A percentile compares a stretch with the other conserved stretches of the same genome.
Conservation (phyloP, 1,140 invertebrate genomes). For the Trachymyrmex cornetzi region DNA sequence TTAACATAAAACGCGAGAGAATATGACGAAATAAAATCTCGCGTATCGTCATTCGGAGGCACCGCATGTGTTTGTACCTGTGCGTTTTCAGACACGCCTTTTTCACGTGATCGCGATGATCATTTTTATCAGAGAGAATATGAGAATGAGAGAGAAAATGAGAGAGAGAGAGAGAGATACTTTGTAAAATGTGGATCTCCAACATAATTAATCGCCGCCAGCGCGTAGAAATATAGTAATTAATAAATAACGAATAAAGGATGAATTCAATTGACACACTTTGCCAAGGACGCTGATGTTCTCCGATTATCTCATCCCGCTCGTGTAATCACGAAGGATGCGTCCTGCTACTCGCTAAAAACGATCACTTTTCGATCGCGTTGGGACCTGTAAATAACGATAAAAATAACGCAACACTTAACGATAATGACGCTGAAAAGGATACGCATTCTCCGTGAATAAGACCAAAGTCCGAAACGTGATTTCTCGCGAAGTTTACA, state of each 20-base stretch:
- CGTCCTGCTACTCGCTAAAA: neutral
- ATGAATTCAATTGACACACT: constrained; percentile 24
- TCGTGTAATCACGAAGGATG: constrained; percentile 1
- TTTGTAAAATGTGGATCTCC: constrained; percentile 31
- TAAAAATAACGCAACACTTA: too few species aligned
- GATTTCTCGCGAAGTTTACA: neutral
- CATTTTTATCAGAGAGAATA: constrained; percentile 48
- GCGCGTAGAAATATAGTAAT: constrained; percentile 25
- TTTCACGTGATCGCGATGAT: constrained; percentile 53
- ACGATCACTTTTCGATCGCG: neutral
- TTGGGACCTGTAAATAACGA: neutral
- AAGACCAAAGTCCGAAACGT: constrained; percentile 11
- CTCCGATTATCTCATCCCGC: constrained; percentile 20
- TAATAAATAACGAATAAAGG: constrained; percentile 48
- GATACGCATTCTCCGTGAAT: neutral
- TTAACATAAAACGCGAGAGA: constrained; percentile 67
- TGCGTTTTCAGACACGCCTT: constrained; percentile 63
- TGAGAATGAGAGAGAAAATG: neutral
- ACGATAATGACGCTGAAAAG: neutral
- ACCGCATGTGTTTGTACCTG: constrained; percentile 67
- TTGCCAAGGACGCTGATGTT: constrained; percentile 21
- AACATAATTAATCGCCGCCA: constrained; percentile 25
- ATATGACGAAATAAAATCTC: constrained; percentile 77
- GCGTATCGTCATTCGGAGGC: constrained; percentile 76
- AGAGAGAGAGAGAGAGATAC: neutral